Conservation (phyloP, 2,888 invertebrate genomes). For the Syritta pipiens region DNA sequence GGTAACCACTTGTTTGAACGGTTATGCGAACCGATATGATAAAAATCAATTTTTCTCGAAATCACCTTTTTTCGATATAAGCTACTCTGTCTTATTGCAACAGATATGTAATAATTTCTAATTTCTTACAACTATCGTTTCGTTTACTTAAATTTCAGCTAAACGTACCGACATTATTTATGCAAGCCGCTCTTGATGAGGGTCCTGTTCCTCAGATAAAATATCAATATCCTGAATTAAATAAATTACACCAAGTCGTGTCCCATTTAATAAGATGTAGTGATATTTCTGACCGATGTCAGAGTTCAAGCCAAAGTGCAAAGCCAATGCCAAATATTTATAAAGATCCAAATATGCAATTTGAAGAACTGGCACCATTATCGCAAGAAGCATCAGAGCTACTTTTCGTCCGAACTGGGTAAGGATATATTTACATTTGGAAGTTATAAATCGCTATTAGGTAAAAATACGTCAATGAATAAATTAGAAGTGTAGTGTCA, state of each 20-base stretch:
- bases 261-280: slow-evolving; percentile 94
- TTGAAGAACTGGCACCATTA: slow-evolving; percentile 83
- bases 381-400: slow-evolving; percentile 89
- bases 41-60: no score
- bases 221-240: slow-evolving; percentile 96
- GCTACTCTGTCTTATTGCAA: no score
- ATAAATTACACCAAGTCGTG: slow-evolving; percentile 95
- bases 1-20: no score
- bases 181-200: slow-evolving; percentile 95
- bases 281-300: slow-evolving; percentile 87
- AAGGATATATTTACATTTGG: slow-evolving; percentile 71
- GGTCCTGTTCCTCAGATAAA: slow-evolving; percentile 95
- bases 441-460: no score
- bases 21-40: no score
- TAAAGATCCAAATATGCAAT: slow-evolving; percentile 83
- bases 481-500: no score
- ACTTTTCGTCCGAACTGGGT: slow-evolving; percentile 90
- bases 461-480: no score
- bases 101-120: no score
- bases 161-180: slow-evolving; percentile 93
- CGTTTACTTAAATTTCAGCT: no score
- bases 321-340: slow-evolving; percentile 86
- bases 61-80: no score
- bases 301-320: slow-evolving; percentile 81
- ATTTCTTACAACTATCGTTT: no score